Percentiles rank a stretch among this genome's conserved stretches.
Conservation (phyloP, 1,140 invertebrate genomes). For the Zaprionus taronus region DNA sequence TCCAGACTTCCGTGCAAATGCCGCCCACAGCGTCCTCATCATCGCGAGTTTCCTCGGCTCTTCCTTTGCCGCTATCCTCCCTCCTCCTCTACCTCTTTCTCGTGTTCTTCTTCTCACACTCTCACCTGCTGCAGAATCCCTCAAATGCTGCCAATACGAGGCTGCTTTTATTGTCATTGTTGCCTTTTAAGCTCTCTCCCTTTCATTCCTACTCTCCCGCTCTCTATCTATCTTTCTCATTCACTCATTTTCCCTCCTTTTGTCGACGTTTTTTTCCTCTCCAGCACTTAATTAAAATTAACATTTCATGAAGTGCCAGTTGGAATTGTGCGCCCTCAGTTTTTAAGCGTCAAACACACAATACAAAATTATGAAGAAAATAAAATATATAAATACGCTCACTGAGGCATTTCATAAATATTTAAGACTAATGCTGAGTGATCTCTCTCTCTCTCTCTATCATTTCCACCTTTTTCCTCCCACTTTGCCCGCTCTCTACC, state of each 20-base stretch:
- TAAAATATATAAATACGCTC: conserved; percentile 21
- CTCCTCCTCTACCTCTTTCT: background rate
- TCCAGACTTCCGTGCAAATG: conserved; percentile 14
- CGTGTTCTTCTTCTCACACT: background rate
- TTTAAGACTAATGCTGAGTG: conserved; percentile 56
- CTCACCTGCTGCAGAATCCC: conserved; percentile 22
- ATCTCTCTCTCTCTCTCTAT: conserved; percentile 31
- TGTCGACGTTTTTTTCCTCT: conserved; percentile 21
- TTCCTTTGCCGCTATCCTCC: background rate
- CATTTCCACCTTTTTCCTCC: conserved; percentile 38
- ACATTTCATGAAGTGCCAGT: conserved; percentile 70
- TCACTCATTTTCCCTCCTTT: conserved; percentile 10
- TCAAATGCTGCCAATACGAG: conserved; percentile 5
- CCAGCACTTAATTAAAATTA: conserved; percentile 77
- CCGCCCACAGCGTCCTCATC: conserved; percentile 15
- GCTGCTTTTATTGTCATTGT: conserved; percentile 57
- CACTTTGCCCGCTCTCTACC: background rate
- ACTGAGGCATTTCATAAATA: conserved; percentile 59
- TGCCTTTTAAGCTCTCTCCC: conserved; percentile 28
- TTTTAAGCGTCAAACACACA: conserved; percentile 13
- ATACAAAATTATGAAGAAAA: conserved; percentile 26
- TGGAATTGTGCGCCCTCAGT: background rate
- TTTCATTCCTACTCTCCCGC: conserved; percentile 14
- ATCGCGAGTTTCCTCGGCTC: conserved; percentile 9
- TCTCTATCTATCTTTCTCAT: conserved; percentile 13